Percentiles rank a stretch among this genome's conserved stretches.
These are phyloP conservation scores for Xylota segnis DNA, from an alignment of 2,888 invertebrate genomes.

Conservation along the genomic window DNA sequence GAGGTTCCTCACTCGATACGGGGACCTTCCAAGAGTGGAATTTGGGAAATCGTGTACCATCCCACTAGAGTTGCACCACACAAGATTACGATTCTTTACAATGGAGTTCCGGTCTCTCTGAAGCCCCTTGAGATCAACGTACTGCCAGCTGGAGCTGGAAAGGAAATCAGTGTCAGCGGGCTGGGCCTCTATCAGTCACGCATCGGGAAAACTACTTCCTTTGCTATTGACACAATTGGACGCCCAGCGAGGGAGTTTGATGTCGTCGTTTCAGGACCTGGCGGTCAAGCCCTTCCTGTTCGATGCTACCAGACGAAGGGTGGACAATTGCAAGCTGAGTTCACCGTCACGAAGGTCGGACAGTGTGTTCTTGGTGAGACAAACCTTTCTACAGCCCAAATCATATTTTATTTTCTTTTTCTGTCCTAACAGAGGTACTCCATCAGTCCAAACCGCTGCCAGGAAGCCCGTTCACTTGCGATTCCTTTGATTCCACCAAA, in stretches of 20 bases:
- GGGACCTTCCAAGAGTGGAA: slow-evolving; percentile 88
- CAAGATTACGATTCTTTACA: slow-evolving; percentile 93
- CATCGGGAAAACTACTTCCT: slow-evolving; percentile 92
- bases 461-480: slow-evolving; percentile 97
- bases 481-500: slow-evolving; percentile 94
- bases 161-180: slow-evolving; percentile 90
- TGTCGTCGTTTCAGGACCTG: slow-evolving; percentile 94
- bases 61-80: slow-evolving; percentile 95
- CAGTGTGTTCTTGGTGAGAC: slow-evolving; percentile 88
- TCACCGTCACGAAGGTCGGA: slow-evolving; percentile 91
- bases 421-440: slow-evolving; percentile 89
- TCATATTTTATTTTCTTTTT: slow-evolving; percentile 77
- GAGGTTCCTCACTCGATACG: slow-evolving; percentile 93
- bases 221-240: slow-evolving; percentile 95
- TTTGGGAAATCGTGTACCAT: slow-evolving; percentile 94
- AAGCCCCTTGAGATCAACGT: slow-evolving; percentile 87
- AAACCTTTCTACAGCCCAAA: background rate
- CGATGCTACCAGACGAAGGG: slow-evolving; percentile 98
- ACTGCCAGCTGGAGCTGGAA: slow-evolving; percentile 88
- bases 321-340: slow-evolving; percentile 97
- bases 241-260: slow-evolving; percentile 95
- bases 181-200: slow-evolving; percentile 94
- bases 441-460: slow-evolving; percentile 95
- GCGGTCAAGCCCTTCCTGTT: slow-evolving; percentile 93
- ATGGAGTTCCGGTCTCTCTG: slow-evolving; percentile 89